phyloP scores from a whole-genome alignment of 2,797 vertebrate species.

The Xiphorhynchus erythropygius region DNA sequence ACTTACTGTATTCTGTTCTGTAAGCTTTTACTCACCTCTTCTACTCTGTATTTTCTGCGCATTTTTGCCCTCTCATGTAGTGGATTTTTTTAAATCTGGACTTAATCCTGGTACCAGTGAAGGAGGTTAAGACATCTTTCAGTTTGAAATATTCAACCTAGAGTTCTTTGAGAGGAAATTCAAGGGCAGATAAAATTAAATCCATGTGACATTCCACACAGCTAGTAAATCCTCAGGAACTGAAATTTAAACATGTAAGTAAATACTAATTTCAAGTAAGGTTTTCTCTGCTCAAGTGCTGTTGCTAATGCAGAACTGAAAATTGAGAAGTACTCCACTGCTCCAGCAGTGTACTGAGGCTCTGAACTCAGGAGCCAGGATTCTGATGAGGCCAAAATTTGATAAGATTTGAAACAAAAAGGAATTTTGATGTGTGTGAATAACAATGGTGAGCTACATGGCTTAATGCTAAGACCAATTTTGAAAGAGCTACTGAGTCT shows the following conservation, averaged over 20 bases:
- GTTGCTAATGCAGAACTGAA: not conserved
- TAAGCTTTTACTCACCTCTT: not conserved
- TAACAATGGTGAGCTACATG: not conserved
- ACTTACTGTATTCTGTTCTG: not conserved
- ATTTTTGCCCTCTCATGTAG: accelerated
- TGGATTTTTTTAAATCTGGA: not conserved
- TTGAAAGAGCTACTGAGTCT: not conserved
- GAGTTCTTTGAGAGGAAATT: not conserved
- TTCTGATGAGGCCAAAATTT: not conserved
- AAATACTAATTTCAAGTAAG: not conserved
- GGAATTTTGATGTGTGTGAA: not conserved
- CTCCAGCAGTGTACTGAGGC: not conserved
- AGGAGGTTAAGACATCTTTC: not conserved
- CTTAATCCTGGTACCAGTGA: not conserved
- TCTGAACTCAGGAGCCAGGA: not conserved
- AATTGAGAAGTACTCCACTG: not conserved
- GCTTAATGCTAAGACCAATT: not conserved
- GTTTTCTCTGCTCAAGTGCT: not conserved
- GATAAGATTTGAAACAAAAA: not conserved
- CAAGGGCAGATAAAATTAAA: not conserved
- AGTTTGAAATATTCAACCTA: not conserved
- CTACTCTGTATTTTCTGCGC: not conserved
- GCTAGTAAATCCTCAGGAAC: not conserved
- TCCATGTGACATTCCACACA: not conserved
- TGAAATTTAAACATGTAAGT: not conserved